Base-by-base conservation (phyloP, 2,888 invertebrate species). In the Marasmarcha lunaedactyla region DNA sequence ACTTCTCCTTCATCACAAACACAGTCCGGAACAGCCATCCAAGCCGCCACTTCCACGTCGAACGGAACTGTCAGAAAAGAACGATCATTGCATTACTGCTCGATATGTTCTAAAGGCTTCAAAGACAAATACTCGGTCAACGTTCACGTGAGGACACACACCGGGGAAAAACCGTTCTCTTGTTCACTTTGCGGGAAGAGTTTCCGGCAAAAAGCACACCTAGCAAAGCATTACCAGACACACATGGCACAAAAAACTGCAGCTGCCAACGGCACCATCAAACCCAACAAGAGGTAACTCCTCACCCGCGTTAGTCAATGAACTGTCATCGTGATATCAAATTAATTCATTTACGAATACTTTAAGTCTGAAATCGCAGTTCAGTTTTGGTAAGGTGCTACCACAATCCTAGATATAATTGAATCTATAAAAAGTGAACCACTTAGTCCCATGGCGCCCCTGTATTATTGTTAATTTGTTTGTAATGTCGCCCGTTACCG, bases 121-220 rank as follows among this genome's bases (percentile, higher is more conserved):
- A 95, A 95, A 72, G 95, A 95, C 72, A 95, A 95, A 71, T 98
- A 98, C 86, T 94, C 97, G 45, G 95, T 98, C 41, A 98, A 98
- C 69, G 98, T 98, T 36, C 98, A 98, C 73, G 94, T 98, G 52
- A 87, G 98, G 54, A 98, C 98, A 15, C 98, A 98, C 67, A 98
- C 98, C 0, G 98, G 97, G 0, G 98, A 98, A 72, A 98, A 98
- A 63, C 98, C 98, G 0, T 98, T 98, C 72, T 89, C 93, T 26
- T 98, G 98, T 70, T 91, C 92, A 12, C 86, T 97, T 42, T 98
- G 98, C 69, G 95, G 95, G 47, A 96, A 95, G 71, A 93, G 93
- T 60, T 95, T 95, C 78, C 87, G 95, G 37, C 95, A 95, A 70
- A 95, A 95, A 63, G 95, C 95, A 1, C 95, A 95, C 59, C 84